A percentile compares a stretch with the other conserved stretches of the same genome.
Conservation (phyloP, 64 coral and sea anemone species). For the Porites australiensis region DNA sequence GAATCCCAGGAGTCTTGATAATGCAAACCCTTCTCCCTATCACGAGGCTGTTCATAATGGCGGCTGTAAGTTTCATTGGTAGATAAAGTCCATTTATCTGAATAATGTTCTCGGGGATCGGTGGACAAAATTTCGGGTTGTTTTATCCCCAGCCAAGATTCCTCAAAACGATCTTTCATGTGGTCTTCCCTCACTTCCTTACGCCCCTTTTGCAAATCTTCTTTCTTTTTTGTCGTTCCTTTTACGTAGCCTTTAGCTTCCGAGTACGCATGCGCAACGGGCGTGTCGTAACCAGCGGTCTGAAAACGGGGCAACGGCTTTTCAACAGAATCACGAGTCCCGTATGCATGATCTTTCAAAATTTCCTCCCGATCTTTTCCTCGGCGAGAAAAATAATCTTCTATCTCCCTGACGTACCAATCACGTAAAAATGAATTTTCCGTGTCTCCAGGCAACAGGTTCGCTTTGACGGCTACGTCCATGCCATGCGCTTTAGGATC, state of each 20-base stretch:
- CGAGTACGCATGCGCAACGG: neutral
- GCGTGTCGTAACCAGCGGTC: neutral
- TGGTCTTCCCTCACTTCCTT: neutral
- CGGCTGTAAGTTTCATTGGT: neutral
- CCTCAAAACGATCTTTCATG: neutral
- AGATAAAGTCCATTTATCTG: neutral
- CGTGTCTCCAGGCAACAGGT: neutral
- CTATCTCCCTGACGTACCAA: constrained; percentile 33
- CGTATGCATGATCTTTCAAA: neutral
- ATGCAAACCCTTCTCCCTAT: neutral
- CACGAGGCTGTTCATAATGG: neutral
- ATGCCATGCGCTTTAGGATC: constrained; percentile 8
- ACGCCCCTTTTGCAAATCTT: neutral
- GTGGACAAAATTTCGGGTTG: neutral
- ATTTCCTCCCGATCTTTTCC: neutral
- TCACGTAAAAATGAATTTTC: neutral
- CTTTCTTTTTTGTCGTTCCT: neutral
- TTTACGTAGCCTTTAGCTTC: no score
- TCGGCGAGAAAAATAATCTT: neutral
- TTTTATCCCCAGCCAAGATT: constrained; percentile 18
- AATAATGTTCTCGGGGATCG: neutral
- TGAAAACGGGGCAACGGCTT: neutral
- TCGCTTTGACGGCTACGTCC: neutral
- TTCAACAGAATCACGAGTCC: neutral
- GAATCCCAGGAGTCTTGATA: neutral